phyloP scores from a whole-genome alignment of 2,888 invertebrate species.

The Limenitis camilla region DNA sequence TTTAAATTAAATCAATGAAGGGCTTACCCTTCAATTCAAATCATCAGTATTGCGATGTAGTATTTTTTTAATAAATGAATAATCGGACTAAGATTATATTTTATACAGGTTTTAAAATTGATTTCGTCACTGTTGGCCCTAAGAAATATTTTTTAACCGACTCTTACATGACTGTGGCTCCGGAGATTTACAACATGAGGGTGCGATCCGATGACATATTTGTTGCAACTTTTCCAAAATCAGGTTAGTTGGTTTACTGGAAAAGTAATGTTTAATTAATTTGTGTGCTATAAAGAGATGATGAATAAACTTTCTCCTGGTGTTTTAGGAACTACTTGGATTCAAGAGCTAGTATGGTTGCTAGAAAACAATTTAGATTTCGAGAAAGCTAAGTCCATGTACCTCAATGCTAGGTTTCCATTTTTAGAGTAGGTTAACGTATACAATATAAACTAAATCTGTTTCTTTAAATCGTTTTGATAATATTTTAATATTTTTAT shows the following conservation, averaged over 20 bases:
- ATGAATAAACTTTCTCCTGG: no score
- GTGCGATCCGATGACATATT: conserved; percentile 77
- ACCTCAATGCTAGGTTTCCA: conserved; percentile 76
- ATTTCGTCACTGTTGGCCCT: conserved; percentile 17
- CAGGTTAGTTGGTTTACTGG: conserved; percentile 72
- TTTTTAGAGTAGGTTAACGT: conserved; percentile 78
- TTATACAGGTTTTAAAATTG: not conserved
- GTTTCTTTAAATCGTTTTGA: no score
- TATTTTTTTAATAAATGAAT: no score
- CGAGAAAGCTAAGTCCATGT: conserved; percentile 64
- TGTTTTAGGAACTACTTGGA: conserved; percentile 76
- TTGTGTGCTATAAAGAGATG: no score
- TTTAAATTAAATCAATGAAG: no score
- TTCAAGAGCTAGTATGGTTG: conserved; percentile 83
- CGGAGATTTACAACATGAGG: conserved; percentile 77
- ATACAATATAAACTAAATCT: no score
- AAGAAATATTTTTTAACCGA: conserved; percentile 15
- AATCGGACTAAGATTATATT: no score
- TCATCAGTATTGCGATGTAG: no score
- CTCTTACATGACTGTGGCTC: conserved; percentile 67
- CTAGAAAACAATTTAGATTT: conserved; percentile 80
- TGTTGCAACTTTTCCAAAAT: conserved; percentile 80
- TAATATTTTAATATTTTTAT: no score
- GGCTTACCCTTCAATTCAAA: no score
- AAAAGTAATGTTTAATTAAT: not conserved